Conservation (phyloP, 2,888 invertebrate genomes). For the Hydrotaea cyrtoneurina region DNA sequence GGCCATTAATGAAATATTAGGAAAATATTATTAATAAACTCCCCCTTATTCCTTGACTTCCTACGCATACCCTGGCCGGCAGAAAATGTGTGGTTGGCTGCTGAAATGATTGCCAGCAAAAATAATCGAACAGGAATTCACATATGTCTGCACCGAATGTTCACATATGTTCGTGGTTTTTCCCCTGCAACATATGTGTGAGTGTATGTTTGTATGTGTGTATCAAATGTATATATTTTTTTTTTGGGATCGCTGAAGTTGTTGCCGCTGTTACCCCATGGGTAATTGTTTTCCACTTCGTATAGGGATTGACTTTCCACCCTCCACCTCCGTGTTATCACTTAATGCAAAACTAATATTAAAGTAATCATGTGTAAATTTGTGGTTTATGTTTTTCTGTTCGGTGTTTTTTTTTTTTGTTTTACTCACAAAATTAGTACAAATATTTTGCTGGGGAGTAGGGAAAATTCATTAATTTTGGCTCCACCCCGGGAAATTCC, state of each 20-base stretch:
- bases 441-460: neutral
- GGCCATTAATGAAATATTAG: conserved; percentile 24
- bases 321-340: neutral
- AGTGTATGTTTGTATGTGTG: conserved; percentile 13
- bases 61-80: neutral
- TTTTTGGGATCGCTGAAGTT: conserved; percentile 6
- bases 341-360: conserved; percentile 59
- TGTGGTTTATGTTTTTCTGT: conserved; percentile 57
- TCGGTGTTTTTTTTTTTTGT: neutral
- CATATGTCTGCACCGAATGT: conserved; percentile 32
- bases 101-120: neutral
- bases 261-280: neutral
- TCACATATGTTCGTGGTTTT: conserved; percentile 19
- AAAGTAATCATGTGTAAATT: conserved; percentile 65
- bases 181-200: neutral
- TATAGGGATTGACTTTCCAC: neutral
- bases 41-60: neutral
- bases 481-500: neutral
- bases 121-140: conserved; percentile 25
- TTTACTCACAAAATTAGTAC: neutral
- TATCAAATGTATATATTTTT: neutral
- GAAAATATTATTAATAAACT: conserved; percentile 35
- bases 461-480: conserved; percentile 43
- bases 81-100: neutral
- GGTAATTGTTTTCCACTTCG: conserved; percentile 30